Base-by-base conservation (phyloP, 2,888 invertebrate genomes). In the Tiliacea citrago region DNA sequence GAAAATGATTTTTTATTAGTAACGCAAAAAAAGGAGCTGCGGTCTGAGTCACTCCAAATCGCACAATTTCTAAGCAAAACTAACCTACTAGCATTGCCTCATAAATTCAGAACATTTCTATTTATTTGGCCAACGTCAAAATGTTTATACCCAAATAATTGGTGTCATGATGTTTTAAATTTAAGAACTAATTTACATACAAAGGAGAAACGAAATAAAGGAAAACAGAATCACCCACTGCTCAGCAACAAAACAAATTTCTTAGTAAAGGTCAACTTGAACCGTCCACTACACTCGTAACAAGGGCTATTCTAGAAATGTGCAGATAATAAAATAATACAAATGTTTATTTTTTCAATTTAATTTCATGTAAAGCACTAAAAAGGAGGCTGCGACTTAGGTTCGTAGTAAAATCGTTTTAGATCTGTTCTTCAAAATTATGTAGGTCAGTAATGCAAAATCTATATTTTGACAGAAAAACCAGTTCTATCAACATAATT, bases 251-350 rank as follows among this genome's bases (percentile, higher is more conserved):
- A 73, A 68, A 49, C 4, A 13, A n/a, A 49, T 49, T 12, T 29
- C 4, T 39, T 6, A 39, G 39, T 39, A 21, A 45, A 73, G n/a
- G 42, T 53, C 49, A 63, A 53, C 53, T 53, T 29, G 39, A 80
- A 65, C 51, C n/a, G 35, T 35, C n/a, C 47, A 10, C 10, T 24
- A 24, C n/a, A 47, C 53, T 66, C 55, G 13, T 45, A 55, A 51
- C 16, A 49, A 66, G 45, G 73, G 45, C 51, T 10, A 51, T 61
- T 61, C 49, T 73, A 61, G 2, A 68, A 63, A 21, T 42, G 0
- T 55, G 24, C 24, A 57, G 18, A 16, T 16, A 58, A 47, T 60
- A n/a, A 81, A 82, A 81, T 68, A 77, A 77, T 61, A 82, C 67
- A 55, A 68, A n/a, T n/a, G 0, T 42, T 47, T 3, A 0, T 58